These are phyloP conservation scores for Yponomeuta evonymella DNA, from an alignment of 2,888 invertebrate genomes.

Conservation along the genomic window DNA sequence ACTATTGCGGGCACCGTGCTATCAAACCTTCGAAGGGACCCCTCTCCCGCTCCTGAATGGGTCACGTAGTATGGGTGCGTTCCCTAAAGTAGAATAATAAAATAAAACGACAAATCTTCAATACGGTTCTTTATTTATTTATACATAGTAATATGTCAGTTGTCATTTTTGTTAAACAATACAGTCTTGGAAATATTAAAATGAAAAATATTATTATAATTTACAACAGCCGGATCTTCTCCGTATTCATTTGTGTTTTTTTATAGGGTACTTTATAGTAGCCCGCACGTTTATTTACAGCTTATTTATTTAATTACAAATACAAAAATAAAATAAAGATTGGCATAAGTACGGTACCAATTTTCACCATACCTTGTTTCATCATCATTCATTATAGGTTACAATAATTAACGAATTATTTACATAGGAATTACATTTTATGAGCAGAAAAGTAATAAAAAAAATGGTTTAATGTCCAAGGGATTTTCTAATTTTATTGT, in stretches of 20 bases:
- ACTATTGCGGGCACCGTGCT: too few relatives aligned
- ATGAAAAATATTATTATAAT: constrained; percentile 49
- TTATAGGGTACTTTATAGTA: constrained; percentile 31
- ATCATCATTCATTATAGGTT: constrained; percentile 19
- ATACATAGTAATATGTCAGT: constrained; percentile 71
- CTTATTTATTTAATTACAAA: constrained; percentile 7
- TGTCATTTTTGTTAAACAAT: constrained; percentile 60
- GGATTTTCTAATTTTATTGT: constrained; percentile 14
- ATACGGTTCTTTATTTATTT: constrained; percentile 65
- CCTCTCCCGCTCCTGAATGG: too few relatives aligned
- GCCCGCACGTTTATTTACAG: constrained; percentile 27
- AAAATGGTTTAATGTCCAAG: constrained; percentile 22
- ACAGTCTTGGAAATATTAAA: constrained; percentile 70
- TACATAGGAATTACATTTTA: constrained; percentile 59
- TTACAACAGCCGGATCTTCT: constrained; percentile 52
- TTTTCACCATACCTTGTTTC: constrained; percentile 23
- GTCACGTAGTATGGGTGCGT: too few relatives aligned
- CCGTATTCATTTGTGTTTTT: constrained; percentile 25
- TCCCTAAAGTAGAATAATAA: constrained; percentile 13
- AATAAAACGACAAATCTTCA: constrained; percentile 54
- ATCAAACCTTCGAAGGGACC: neutral
- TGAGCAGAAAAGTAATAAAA: constrained; percentile 22
- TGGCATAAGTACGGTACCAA: constrained; percentile 33
- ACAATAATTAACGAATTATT: constrained; percentile 42
- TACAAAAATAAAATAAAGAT: constrained; percentile 22